Evolutionary conservation across 1,140 invertebrate genomes (phyloP), one percentile per base, ranked within the genome.

Genomic region (Heliconius eleuchia): DNA sequence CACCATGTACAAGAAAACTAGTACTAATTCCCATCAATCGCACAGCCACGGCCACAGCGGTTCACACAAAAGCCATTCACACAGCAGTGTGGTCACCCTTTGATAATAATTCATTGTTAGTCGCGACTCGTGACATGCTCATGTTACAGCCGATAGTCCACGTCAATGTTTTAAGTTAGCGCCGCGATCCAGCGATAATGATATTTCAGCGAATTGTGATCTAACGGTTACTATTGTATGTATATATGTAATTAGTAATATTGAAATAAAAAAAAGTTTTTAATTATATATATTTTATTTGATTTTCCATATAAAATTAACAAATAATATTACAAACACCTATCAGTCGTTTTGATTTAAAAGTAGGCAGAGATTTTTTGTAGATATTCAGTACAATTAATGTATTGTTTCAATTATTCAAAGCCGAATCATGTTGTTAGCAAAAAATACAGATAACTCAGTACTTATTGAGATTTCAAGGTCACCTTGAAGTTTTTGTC

Each of bases 1-100:
- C 84, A 92, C 91, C 11, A 88, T 94, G 92, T 94, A 94, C 77
- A 94, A 94, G 86, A 94, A 94, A 83, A 88, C 87, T 6, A 86
- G 85, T 73, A 9, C 82, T 6, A 84, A 82, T 34, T 81, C 84
- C 3, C 87, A 89, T 16, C 87, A 90, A 52, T 55, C 79, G 4
- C 81, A 83, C 19, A 70, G 73, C 42, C 85, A 86, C 52, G 39
- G 80, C 8, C 83, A 87, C 37, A 79, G 80, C 55, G 84, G 83
- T 60, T 83, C 83, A 13, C 84, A 85, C 37, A 89, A 89, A 74
- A 78, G 73, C 16, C 88, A 89, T 74, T 19, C 84, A 9, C 88
- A 90, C 76, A 84, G 87, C 78, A 86, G 83, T 73, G 87, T 93
- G 1, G 89, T 93, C 55, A 91, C 90, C 39, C 87, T 93, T 76